Conservation (phyloP, 1,140 invertebrate species). For the Sitophilus oryzae region DNA sequence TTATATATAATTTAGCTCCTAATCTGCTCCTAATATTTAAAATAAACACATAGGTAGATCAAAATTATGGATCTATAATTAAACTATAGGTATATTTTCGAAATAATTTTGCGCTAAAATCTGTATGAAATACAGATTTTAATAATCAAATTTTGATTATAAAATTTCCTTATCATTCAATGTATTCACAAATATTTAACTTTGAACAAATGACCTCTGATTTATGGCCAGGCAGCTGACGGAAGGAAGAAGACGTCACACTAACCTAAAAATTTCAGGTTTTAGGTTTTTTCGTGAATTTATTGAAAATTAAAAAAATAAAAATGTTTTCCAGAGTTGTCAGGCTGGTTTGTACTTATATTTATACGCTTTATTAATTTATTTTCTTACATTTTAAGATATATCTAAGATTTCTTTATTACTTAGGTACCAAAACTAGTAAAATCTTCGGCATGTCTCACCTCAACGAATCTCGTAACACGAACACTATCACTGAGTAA, state of each 20-base stretch:
- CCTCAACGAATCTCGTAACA: neutral
- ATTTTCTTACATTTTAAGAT: neutral
- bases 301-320: conserved; percentile 27
- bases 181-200: too few relatives aligned
- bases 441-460: neutral
- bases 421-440: neutral
- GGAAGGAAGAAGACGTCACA: neutral
- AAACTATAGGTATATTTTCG: too few relatives aligned
- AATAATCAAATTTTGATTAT: too few relatives aligned
- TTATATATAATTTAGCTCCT: too few relatives aligned
- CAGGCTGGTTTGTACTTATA: conserved; percentile 31
- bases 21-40: too few relatives aligned
- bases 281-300: neutral
- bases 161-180: too few relatives aligned
- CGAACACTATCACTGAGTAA: neutral
- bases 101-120: too few relatives aligned
- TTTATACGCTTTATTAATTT: conserved; percentile 18
- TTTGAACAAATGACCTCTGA: neutral
- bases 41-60: too few relatives aligned
- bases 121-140: too few relatives aligned
- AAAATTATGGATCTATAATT: too few relatives aligned
- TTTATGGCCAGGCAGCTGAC: neutral
- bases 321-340: conserved; percentile 35
- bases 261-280: conserved; percentile 13
- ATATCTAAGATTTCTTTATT: too few relatives aligned